Evolutionary conservation across 1,140 invertebrate species (phyloP), one percentile per base, ranked within the genome.

Genomic region (Nephila pilipes): DNA sequence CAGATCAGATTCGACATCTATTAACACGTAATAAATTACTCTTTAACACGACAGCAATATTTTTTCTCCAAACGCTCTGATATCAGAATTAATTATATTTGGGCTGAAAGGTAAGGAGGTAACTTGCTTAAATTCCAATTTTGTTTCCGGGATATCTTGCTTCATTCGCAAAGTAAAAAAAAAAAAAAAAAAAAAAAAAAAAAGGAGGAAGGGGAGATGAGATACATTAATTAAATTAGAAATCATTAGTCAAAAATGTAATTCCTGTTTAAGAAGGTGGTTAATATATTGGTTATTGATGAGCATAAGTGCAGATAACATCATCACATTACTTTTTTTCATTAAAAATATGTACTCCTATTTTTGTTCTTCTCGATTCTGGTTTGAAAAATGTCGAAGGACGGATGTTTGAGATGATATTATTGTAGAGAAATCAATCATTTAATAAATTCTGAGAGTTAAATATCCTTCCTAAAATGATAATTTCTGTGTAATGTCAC

Each of bases 151-250:
- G 0, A 29, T 12, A 36, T 18, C 69, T 16, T 4, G 69, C 29
- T 75, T 75, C 20, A 46, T 46, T 0, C 12, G 46, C 6, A 46
- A n/a, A 46, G 46, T 10, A 46, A 10, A 46, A 46, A 46, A 46
- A 46, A 46, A 46, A 38, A n/a, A n/a, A n/a, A n/a, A n/a, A n/a
- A n/a, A n/a, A n/a, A n/a, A n/a, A n/a, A n/a, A n/a, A n/a, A n/a
- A n/a, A 25, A 69, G 25, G 63, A 6, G 63, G 25, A 69, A 69
- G 25, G 29, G 29, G 29, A 75, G 29, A 46, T 46, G 46, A 46
- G 69, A 36, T 18, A 29, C 69, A 75, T 32, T 75, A 75, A 75
- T 75, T 75, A 75, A 75, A 75, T 75, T 75, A 75, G 69, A 75
- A 75, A 75, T 75, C 69, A 75, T 75, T 75, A 75, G 69, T 75